Evolutionary conservation across 2,888 invertebrate species (phyloP), one percentile per base, ranked within the genome.

Genomic region (Cremastobaeus sp.): DNA sequence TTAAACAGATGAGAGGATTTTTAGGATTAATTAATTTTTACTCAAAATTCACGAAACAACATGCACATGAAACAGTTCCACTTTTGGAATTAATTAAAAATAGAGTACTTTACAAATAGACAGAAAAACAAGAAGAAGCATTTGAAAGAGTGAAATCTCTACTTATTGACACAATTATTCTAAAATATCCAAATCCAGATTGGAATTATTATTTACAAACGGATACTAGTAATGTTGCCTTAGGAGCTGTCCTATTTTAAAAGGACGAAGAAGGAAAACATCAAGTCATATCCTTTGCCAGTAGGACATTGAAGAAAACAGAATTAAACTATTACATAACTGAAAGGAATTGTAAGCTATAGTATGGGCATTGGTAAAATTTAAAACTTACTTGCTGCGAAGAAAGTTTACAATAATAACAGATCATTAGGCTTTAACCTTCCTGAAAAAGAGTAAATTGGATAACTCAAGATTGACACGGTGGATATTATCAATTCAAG

Each of bases 281-380:
- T 12, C 30, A 52, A 18, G 73, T 80, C 0, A 68, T 81, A 18
- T 72, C 76, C 0, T 81, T 78, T 52, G 74, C 65, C 17, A 81
- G 80, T 48, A 66, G 74, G 17, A 71, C 65, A 0, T 72, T 78
- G 0, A 43, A 47, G 0, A 77, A 65, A 8, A 37, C 77, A 0
- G 60, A 47, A 11, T 39, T n/a, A n/a, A n/a, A n/a, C n/a, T n/a
- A n/a, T n/a, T n/a, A n/a, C n/a, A 39, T 18, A 1, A 39, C 39
- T 2, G 39, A 17, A 45, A 76, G 14, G 69, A 76, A 35, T 21
- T 68, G 0, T 18, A 64, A 3, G 68, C 62, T 0, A 37, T 71
- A 0, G 59, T 72, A 2, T 76, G 72, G 71, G 54, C 57, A 1
- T 12, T 62, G 5, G 9, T 28, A 35, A 70, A 71, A 20, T 75